A percentile compares a stretch with the other conserved stretches of the same genome.
phyloP scores from a whole-genome alignment of 2,113 vertebrate species.

The Nerophis lumbriciformis region DNA sequence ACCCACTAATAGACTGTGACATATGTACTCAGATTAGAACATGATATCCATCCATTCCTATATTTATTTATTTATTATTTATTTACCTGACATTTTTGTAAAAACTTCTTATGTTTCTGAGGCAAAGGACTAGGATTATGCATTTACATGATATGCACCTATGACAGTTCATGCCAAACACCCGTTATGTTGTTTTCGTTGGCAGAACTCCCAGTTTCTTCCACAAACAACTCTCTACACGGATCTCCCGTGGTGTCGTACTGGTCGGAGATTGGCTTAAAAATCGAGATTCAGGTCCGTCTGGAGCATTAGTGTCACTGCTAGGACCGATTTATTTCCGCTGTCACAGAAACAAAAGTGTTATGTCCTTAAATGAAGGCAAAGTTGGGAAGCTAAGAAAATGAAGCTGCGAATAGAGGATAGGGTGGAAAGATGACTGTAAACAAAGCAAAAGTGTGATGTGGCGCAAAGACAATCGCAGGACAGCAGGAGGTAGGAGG shows the following conservation, averaged over 20 bases:
- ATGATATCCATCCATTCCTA: background rate
- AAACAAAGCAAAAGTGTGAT: conserved; percentile 2
- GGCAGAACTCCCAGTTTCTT: conserved; percentile 7
- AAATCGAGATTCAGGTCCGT: conserved; percentile 7
- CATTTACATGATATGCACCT: background rate
- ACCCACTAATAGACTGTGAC: background rate
- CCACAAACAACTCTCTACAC: background rate
- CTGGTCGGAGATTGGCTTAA: conserved; percentile 3
- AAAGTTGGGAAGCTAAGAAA: background rate
- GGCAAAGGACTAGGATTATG: no score
- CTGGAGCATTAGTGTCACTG: background rate
- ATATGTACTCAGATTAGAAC: background rate
- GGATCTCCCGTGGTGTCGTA: conserved; percentile 3
- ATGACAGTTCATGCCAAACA: conserved; percentile 29
- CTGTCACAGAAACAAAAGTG: conserved; percentile 12
- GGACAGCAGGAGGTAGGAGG: background rate
- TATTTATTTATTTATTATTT: no score
- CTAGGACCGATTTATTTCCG: background rate
- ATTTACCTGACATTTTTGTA: no score
- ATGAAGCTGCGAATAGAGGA: background rate
- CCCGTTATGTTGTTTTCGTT: conserved; percentile 25
- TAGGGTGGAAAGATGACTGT: background rate
- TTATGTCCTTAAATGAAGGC: background rate
- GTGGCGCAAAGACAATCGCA: conserved; percentile 2
- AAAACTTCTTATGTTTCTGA: no score